A percentile compares a stretch with the other conserved stretches of the same genome.
Conservation (phyloP, 35 echinoderm and acorn worm genomes). For the Diadema setosum region DNA sequence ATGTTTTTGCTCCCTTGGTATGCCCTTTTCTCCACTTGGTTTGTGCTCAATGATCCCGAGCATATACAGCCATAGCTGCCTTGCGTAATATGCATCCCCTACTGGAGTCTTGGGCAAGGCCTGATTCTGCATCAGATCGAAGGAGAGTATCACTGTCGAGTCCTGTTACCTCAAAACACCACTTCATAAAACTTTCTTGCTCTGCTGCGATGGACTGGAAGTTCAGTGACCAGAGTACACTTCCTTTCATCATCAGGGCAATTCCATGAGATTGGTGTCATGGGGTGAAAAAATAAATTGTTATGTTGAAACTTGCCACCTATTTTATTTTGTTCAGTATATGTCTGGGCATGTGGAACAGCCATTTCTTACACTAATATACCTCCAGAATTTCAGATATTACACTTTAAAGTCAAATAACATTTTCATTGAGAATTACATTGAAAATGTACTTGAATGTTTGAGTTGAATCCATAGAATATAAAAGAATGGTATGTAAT, state of each 20-base stretch:
- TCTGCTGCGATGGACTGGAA: background rate
- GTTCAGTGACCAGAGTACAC: background rate
- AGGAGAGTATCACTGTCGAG: background rate
- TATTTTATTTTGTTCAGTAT: background rate
- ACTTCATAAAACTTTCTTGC: background rate
- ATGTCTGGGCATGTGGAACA: no score
- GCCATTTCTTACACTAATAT: no score
- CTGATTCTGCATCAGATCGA: slow-evolving; percentile 58
- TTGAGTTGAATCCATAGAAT: no score
- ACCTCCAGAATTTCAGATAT: no score
- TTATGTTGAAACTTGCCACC: no score
- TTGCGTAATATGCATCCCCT: slow-evolving; percentile 48
- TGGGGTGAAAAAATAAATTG: no score
- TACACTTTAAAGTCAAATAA: no score
- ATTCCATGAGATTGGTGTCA: background rate
- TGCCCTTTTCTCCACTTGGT: background rate
- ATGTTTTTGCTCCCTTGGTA: background rate
- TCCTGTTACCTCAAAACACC: background rate
- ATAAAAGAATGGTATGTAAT: no score
- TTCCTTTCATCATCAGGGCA: background rate
- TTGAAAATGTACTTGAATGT: no score
- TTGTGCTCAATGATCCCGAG: slow-evolving; percentile 10
- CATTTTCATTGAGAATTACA: no score
- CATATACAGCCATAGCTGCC: slow-evolving; percentile 40
- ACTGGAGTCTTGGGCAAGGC: slow-evolving; percentile 18